Evolutionary conservation across 1,140 invertebrate species (phyloP), one percentile per base, ranked within the genome.

Genomic region (Uloborus diversus): DNA sequence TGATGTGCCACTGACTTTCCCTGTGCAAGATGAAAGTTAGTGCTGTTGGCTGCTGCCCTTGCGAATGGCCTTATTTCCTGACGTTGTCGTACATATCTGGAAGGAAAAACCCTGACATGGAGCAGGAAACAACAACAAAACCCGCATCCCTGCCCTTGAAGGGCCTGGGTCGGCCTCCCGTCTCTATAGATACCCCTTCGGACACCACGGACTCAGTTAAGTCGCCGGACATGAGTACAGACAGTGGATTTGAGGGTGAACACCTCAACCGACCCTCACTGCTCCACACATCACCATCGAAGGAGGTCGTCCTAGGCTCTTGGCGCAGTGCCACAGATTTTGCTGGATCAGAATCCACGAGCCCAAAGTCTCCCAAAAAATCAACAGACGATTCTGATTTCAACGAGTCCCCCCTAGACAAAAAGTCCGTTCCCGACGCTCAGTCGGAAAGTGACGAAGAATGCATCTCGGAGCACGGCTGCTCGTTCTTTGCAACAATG

Each of bases 171-270:
- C 70, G 62, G 30, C 59, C 66, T 14, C 61, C 79, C 47, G 68
- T 71, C 4, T 64, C 66, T 53, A 71, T 64, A 17, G 71, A 71
- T 49, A 70, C 66, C 13, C 66, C 79, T n/a, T 71, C 79, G n/a
- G 80, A 81, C 25, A 68, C 66, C 28, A 62, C 70, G 53, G 80
- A 81, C 27, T 75, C 80, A 14, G 62, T 81, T 23, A 81, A 81
- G 59, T 81, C 80, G 13, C 80, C 80, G 27, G 78, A 81, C 51
- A 78, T 81, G 71, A 81, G 80, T 61, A 79, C 80, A 51, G 80
- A 81, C 25, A 81, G 80, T 81, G 80, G 80, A 23, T 81, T 81
- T 59, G 80, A 81, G 47, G 80, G 80, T 17, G 80, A 81, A 64
- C 78, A 81, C 32, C n/a, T n/a, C n/a, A 78, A 76, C 66, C 68